Conservation (phyloP, 2,888 invertebrate genomes). For the Sceliomorpha sp. region DNA sequence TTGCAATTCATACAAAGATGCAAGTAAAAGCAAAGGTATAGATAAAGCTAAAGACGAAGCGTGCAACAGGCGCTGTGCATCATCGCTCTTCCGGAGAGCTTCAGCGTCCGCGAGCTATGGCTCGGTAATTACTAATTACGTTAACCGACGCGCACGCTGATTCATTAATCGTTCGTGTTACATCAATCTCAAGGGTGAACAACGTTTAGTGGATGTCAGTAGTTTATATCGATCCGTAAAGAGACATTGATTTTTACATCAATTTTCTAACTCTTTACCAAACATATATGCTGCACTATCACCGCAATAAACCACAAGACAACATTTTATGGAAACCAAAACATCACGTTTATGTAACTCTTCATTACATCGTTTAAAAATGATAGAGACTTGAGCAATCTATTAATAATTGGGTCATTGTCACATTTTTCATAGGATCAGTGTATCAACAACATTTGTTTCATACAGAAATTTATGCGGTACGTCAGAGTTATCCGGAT, state of each 20-base stretch:
- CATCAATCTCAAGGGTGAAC: conserved; percentile 27
- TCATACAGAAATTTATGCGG: conserved; percentile 42
- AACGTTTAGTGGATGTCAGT: conserved; percentile 20
- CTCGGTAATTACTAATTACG: conserved; percentile 70
- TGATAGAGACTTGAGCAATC: too few relatives aligned
- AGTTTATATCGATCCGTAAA: conserved; percentile 7
- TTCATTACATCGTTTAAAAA: too few relatives aligned
- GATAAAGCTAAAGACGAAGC: conserved; percentile 52
- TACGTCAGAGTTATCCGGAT: conserved; percentile 38
- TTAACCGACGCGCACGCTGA: conserved; percentile 66
- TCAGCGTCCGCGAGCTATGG: conserved; percentile 48
- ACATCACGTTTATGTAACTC: too few relatives aligned
- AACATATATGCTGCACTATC: too few relatives aligned
- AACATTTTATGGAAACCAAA: too few relatives aligned
- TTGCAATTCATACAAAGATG: conserved; percentile 45
- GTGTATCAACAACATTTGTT: conserved; percentile 23
- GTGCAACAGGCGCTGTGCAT: conserved; percentile 72
- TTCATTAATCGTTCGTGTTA: conserved; percentile 59
- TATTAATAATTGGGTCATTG: too few relatives aligned
- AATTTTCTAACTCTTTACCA: not conserved
- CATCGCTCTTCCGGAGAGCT: conserved; percentile 71
- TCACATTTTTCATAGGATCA: too few relatives aligned
- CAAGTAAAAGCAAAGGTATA: conserved; percentile 51
- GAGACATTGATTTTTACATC: not conserved
- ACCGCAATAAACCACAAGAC: too few relatives aligned